Percentiles rank a stretch among this genome's conserved stretches.
phyloP scores from a whole-genome alignment of 2,113 vertebrate genomes.

The Prunella himalayana region DNA sequence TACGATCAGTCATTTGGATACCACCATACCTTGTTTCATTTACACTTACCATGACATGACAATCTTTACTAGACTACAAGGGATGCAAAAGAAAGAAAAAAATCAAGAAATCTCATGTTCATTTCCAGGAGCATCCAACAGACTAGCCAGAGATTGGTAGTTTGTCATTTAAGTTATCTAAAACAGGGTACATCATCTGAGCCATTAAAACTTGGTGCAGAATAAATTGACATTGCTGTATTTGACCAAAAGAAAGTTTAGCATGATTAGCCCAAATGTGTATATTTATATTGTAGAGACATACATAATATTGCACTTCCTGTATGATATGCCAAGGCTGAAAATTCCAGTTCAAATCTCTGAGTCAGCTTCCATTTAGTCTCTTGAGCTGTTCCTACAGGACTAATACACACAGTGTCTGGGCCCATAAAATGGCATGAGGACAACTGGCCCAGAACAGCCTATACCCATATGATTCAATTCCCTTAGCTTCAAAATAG shows the following conservation, averaged over 20 bases:
- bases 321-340: background rate
- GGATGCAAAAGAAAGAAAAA: background rate
- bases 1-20: background rate
- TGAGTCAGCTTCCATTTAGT: background rate
- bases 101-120: background rate
- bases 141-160: background rate
- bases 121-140: background rate
- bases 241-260: background rate
- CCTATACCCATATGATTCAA: background rate
- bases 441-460: background rate
- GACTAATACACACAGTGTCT: background rate
- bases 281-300: background rate
- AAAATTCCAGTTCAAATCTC: background rate
- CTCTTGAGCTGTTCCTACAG: background rate
- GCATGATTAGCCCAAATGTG: background rate
- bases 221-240: background rate
- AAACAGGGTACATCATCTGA: background rate
- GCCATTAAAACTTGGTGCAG: background rate
- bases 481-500: background rate
- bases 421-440: background rate
- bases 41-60: accelerated
- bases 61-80: background rate
- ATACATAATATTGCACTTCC: background rate
- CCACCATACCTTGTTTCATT: background rate
- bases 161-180: background rate